Base-by-base conservation (phyloP, 2,888 invertebrate species). In the Noctuana brunneofusca region DNA sequence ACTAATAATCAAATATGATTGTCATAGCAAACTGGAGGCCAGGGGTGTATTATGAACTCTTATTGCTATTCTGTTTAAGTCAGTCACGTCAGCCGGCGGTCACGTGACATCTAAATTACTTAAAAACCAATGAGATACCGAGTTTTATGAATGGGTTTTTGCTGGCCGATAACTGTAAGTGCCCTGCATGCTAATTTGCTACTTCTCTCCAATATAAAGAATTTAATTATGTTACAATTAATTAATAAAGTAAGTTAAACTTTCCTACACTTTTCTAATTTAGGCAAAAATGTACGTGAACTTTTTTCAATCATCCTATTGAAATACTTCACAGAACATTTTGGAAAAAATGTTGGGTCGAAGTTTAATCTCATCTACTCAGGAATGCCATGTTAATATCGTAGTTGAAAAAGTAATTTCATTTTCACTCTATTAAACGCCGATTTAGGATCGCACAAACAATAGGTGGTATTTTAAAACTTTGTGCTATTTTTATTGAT, bases 321-420 rank as follows among this genome's bases (percentile, higher is more conserved):
- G 79, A 80, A 54, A 54, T 60, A 48, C 53, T 83, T 80, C 59
- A 58, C 64, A 73, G 72, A 79, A 77, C 71, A 73, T 77, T 80
- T 75, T 66, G 66, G 30, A 79, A 85, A 83, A 81, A 75, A 70
- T 73, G 71, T 75, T 75, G 63, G 71, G 71, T 72, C 52, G 66
- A 79, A 81, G 79, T 80, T 83, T 78, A 79, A 81, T 84, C 80
- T 79, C 71, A 76, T 73, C 75, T 69, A 73, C 68, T 32, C 22
- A 0, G 16, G n/a, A 16, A 46, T 46, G 12, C n/a, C 9, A 14
- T 35, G 35, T 32, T 60, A 48, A 46, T 48, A 35, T 60, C 35
- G n/a, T 22, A 48, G 46, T 60, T 35, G 16, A 46, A 24, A 52
- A 60, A 54, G 22, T 54, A 18, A 35, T 53, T 59, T 53, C 12